phyloP scores from a whole-genome alignment of 2,113 vertebrate species.

The Guaruba guarouba region DNA sequence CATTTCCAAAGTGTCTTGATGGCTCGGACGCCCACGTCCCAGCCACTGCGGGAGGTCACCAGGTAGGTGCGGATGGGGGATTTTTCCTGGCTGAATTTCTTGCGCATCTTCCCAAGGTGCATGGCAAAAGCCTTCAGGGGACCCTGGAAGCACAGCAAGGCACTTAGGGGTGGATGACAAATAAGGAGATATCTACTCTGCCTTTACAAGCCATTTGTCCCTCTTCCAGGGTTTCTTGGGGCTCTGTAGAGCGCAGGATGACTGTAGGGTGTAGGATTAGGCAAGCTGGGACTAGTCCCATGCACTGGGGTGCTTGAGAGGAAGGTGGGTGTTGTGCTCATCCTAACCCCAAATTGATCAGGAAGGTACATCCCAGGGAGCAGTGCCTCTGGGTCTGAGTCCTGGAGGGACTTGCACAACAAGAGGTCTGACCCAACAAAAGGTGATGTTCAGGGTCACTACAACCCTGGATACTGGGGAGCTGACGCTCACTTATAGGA shows the following conservation, averaged over 20 bases:
- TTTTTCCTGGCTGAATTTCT: constrained; percentile 60
- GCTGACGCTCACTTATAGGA: neutral
- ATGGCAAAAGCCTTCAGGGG: constrained; percentile 73
- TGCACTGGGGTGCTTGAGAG: neutral
- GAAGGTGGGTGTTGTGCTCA: neutral
- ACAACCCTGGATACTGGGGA: neutral
- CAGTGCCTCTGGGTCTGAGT: neutral
- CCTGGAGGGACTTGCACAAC: neutral
- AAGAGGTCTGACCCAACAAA: neutral
- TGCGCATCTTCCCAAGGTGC: constrained; percentile 70
- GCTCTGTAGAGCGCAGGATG: neutral
- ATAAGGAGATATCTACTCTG: neutral
- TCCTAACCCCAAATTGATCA: neutral
- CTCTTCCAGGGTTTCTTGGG: neutral
- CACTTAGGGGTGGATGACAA: neutral
- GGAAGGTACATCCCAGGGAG: neutral
- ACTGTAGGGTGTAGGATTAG: neutral
- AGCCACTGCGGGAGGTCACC: constrained; percentile 60
- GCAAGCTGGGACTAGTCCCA: neutral
- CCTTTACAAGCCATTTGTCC: neutral
- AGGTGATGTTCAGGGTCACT: neutral
- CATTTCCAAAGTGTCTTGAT: constrained; percentile 68
- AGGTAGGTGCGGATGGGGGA: constrained; percentile 72
- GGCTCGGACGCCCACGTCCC: constrained; percentile 67
- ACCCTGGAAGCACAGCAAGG: constrained; percentile 57